phyloP scores from a whole-genome alignment of 2,113 vertebrate species.

The Fregetta grallaria region DNA sequence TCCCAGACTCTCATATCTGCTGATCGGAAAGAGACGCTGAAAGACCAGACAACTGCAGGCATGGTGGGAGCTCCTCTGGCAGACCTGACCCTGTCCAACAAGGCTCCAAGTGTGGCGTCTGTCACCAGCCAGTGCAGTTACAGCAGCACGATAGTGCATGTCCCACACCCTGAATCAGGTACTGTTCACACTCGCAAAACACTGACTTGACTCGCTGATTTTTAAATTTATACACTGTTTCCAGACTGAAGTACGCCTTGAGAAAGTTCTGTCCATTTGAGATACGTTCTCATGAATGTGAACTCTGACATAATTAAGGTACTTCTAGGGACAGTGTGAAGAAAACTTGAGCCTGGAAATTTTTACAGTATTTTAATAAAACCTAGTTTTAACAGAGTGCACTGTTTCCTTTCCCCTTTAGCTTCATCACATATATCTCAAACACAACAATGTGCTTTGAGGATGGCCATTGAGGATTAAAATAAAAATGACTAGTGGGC shows the following conservation, averaged over 20 bases:
- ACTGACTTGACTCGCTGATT: neutral
- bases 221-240: neutral
- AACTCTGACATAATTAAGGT: neutral
- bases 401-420: neutral
- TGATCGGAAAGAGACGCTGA: neutral
- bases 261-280: neutral
- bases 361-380: neutral
- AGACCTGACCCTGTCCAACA: conserved; percentile 78
- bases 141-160: conserved; percentile 84
- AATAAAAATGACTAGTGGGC: neutral
- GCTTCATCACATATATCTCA: neutral
- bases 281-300: neutral
- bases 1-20: conserved; percentile 65
- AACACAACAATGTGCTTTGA: neutral
- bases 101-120: conserved; percentile 83
- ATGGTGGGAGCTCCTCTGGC: conserved; percentile 72
- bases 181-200: neutral
- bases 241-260: neutral
- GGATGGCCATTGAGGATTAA: neutral
- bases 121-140: conserved; percentile 86
- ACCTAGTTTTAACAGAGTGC: neutral
- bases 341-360: neutral
- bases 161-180: conserved; percentile 86
- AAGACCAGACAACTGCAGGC: conserved; percentile 28
- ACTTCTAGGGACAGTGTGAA: neutral